Percentiles rank a stretch among this genome's conserved stretches.
phyloP scores from a whole-genome alignment of 2,113 vertebrate genomes.

The Chascanopsetta lugubris region DNA sequence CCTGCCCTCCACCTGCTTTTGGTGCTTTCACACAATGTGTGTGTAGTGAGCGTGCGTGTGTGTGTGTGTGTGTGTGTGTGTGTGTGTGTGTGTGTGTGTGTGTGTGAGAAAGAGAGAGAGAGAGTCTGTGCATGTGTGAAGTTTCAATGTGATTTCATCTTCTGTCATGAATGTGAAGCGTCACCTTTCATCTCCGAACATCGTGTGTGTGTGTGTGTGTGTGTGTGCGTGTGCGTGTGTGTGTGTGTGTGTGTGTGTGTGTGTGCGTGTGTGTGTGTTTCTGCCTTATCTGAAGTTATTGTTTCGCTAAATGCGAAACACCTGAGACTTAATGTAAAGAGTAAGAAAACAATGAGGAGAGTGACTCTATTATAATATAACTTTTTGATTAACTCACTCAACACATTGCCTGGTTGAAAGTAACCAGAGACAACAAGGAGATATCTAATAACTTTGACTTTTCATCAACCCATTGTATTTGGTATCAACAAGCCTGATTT shows the following conservation, averaged over 20 bases:
- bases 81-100: background rate
- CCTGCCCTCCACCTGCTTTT: conserved; percentile 23
- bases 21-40: background rate
- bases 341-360: conserved; percentile 2
- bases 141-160: conserved; percentile 15
- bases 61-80: conserved; percentile 1
- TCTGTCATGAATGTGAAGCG: conserved; percentile 49
- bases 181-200: conserved; percentile 12
- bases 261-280: too few relatives aligned
- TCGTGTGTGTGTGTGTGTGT: conserved; percentile 14
- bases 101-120: background rate
- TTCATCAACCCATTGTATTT: background rate
- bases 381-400: background rate
- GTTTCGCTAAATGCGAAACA: conserved; percentile 51
- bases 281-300: conserved; percentile 49
- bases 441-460: background rate
- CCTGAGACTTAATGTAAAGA: conserved; percentile 42
- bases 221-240: too few relatives aligned
- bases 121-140: background rate
- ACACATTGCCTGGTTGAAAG: too few relatives aligned
- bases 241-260: too few relatives aligned
- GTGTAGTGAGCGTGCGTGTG: too few relatives aligned
- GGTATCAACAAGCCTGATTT: too few relatives aligned
- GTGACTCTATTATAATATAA: background rate
- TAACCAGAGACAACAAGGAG: too few relatives aligned